Percentiles rank a stretch among this genome's conserved stretches.
Evolutionary conservation across 2,797 vertebrate species (phyloP).

Genomic region (Clarias laeviceps): DNA sequence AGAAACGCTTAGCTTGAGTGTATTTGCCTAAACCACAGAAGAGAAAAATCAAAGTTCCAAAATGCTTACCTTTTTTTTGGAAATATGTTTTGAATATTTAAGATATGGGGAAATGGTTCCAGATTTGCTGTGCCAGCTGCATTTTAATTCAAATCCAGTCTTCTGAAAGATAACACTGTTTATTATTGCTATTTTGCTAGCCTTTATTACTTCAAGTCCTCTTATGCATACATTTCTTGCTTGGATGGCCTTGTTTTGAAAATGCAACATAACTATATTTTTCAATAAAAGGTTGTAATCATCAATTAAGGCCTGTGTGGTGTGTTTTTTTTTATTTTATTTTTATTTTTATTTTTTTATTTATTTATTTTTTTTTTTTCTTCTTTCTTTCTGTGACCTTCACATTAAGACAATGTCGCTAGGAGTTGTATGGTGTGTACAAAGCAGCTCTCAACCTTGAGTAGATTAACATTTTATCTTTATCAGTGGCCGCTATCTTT

Average conservation of each 20-base stretch:
- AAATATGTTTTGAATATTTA: slow-evolving; percentile 19
- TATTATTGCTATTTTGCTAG: slow-evolving; percentile 55
- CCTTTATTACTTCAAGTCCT: slow-evolving; percentile 51
- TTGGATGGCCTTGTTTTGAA: slow-evolving; percentile 41
- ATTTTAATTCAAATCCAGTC: slow-evolving; percentile 21
- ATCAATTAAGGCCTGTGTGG: slow-evolving; percentile 11
- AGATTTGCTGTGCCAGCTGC: slow-evolving; percentile 16
- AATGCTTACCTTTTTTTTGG: slow-evolving; percentile 27
- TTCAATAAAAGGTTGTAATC: slow-evolving; percentile 75
- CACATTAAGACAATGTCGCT: neutral
- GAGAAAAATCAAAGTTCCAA: slow-evolving; percentile 6
- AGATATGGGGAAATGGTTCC: slow-evolving; percentile 12
- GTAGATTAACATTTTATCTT: neutral
- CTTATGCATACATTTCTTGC: slow-evolving; percentile 60
- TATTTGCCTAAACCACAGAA: slow-evolving; percentile 42
- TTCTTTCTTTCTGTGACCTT: neutral
- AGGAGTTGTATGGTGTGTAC: neutral
- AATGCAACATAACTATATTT: slow-evolving; percentile 77
- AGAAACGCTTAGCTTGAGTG: slow-evolving; percentile 41
- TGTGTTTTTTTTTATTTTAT: neutral
- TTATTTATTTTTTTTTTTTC: neutral
- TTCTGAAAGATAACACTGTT: slow-evolving; percentile 52
- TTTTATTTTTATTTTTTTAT: too few species aligned
- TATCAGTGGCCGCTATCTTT: neutral
- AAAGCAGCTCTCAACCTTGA: neutral